Conservation (phyloP, 64 coral and sea anemone genomes). For the Montipora efflorescens region DNA sequence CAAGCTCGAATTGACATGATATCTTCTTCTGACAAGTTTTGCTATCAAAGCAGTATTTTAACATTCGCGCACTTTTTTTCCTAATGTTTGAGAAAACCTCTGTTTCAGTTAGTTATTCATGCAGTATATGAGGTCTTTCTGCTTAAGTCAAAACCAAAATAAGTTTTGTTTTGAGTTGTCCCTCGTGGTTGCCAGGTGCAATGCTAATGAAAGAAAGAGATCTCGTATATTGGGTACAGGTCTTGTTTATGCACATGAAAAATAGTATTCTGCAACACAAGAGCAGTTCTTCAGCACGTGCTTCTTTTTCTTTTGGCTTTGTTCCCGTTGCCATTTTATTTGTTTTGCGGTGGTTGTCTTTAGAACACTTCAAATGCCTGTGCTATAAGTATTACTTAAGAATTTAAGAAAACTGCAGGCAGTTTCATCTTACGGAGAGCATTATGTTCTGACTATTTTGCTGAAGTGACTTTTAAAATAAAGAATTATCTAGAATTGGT, state of each 20-base stretch:
- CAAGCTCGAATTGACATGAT: not conserved
- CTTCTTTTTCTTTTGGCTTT: not conserved
- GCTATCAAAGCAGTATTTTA: not conserved
- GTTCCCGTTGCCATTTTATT: not conserved
- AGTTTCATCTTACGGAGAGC: too few relatives aligned
- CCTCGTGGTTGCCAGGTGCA: constrained; percentile 29
- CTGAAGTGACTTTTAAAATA: too few relatives aligned
- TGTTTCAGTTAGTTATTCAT: not conserved
- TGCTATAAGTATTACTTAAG: too few relatives aligned
- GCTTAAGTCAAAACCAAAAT: not conserved
- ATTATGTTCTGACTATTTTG: too few relatives aligned
- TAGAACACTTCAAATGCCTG: not conserved
- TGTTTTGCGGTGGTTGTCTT: not conserved
- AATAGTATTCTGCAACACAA: not conserved
- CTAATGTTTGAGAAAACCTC: not conserved
- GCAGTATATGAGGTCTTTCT: not conserved
- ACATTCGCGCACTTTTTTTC: not conserved
- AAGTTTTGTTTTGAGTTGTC: constrained; percentile 6
- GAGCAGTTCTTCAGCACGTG: not conserved
- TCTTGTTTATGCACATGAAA: not conserved
- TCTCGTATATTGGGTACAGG: constrained; percentile 30
- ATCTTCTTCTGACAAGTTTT: not conserved
- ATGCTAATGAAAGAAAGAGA: not conserved
- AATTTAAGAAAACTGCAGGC: too few relatives aligned
- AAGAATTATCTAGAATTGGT: too few relatives aligned